These are phyloP conservation scores for Ecliptopera silaceata DNA, from an alignment of 2,888 invertebrate genomes.

Conservation along the genomic window DNA sequence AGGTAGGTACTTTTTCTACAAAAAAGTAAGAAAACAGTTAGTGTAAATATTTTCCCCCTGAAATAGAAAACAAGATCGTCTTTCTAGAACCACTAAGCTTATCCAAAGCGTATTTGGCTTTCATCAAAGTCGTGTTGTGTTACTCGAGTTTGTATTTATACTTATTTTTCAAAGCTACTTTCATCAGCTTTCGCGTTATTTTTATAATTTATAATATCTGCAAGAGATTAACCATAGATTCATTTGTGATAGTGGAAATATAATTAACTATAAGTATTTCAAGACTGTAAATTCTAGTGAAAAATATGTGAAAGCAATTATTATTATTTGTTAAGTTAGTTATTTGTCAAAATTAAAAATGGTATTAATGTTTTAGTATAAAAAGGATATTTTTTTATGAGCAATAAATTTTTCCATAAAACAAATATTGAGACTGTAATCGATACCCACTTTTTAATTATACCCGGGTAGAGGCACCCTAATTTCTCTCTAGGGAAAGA, in stretches of 20 bases:
- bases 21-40: constrained; percentile 3
- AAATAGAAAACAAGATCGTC: constrained; percentile 29
- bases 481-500: constrained; percentile 71
- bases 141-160: constrained; percentile 22
- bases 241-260: no score
- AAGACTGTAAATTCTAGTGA: no score
- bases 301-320: no score
- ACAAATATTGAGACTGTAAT: constrained; percentile 48
- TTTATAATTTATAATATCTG: neutral
- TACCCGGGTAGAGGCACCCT: constrained; percentile 57
- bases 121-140: constrained; percentile 31
- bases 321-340: no score
- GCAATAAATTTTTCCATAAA: constrained; percentile 39
- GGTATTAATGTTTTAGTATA: constrained; percentile 11
- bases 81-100: constrained; percentile 22
- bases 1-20: no score
- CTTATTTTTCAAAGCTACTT: constrained; percentile 24
- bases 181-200: constrained; percentile 19
- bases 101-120: constrained; percentile 31
- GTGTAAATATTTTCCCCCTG: constrained; percentile 24
- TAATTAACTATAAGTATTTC: no score
- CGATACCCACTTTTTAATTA: constrained; percentile 71
- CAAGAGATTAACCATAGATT: neutral
- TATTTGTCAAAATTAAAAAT: neutral
- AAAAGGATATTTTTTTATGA: constrained; percentile 22